Evolutionary conservation across 2,113 vertebrate genomes (phyloP), one percentile per base, ranked within the genome.

Genomic region (Telmatochromis sp.): DNA sequence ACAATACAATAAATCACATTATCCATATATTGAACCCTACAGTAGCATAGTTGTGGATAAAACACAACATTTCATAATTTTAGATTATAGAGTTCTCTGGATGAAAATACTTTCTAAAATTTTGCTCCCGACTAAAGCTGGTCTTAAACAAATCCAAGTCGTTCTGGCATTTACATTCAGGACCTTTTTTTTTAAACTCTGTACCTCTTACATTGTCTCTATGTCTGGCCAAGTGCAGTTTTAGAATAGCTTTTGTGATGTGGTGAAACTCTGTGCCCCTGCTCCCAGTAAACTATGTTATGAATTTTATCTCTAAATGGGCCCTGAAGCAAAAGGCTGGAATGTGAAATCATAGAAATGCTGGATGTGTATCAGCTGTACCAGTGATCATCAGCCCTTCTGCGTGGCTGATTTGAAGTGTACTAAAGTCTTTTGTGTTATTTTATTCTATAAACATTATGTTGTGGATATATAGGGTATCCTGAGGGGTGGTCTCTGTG

Each of bases 371-470:
- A 37, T 90, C 85, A 93, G 89, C 89, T 90, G 31, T 35, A 7
- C 60, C 31, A n/a, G 45, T 89, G 65, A 28, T 78, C 60, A 65
- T 91, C 47, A 78, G 75, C 37, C 45, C 31, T 37, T 80, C 79
- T 85, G 37, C 23, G 73, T 40, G 85, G 88, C 86, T 92, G 86
- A 87, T 93, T 94, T 92, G 63, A 96, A 96, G 89, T 70, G 0
- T 3, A 87, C 87, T 86, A 80, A 92, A 87, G 51, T 85, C 70
- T 70, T 93, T 93, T 95, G 92, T 95, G 91, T 95, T 96, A 95
- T 96, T 92, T 95, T 93, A 97, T 94, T 95, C 95, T 65, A 35
- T 37, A 65, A 97, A 97, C 95, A 94, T 57, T 81, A 54, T 91
- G 81, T 88, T 49, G 28, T 73, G 60, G 90, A 95, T 95, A 96